These are phyloP conservation scores for Cervus canadensis DNA, from an alignment of 2,113 vertebrate genomes.

Conservation along the genomic window DNA sequence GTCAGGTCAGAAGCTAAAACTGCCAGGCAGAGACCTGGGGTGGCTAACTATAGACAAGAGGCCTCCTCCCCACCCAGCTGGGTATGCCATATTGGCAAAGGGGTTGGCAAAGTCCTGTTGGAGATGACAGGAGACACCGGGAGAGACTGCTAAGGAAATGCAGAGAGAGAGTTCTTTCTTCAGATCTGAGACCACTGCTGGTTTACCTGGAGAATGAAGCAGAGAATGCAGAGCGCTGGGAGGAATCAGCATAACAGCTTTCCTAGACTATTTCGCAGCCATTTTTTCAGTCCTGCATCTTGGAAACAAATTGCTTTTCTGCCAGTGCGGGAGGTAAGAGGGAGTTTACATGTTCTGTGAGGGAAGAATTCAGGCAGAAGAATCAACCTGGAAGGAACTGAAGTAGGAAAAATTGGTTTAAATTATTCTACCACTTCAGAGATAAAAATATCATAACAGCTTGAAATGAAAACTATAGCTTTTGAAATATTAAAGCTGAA, in stretches of 20 bases:
- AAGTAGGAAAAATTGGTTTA: constrained; percentile 36
- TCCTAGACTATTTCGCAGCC: not conserved
- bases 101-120: not conserved
- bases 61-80: not conserved
- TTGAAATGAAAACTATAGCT: constrained; percentile 35
- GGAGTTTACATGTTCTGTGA: not conserved
- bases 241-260: not conserved
- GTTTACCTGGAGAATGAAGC: not conserved
- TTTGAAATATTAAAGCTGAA: constrained; percentile 49
- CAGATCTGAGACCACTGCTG: not conserved
- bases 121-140: not conserved
- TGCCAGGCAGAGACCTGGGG: not conserved
- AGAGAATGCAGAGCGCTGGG: not conserved
- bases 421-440: constrained; percentile 55
- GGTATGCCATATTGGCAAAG: not conserved
- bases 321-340: not conserved
- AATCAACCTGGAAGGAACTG: not conserved
- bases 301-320: not conserved
- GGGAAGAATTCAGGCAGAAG: not conserved
- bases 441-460: constrained; percentile 50
- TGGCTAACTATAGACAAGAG: not conserved
- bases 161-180: not conserved
- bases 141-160: not conserved
- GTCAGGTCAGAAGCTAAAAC: not conserved
- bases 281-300: not conserved